Base-by-base conservation (phyloP, 2,797 vertebrate species). In the Columba guinea region DNA sequence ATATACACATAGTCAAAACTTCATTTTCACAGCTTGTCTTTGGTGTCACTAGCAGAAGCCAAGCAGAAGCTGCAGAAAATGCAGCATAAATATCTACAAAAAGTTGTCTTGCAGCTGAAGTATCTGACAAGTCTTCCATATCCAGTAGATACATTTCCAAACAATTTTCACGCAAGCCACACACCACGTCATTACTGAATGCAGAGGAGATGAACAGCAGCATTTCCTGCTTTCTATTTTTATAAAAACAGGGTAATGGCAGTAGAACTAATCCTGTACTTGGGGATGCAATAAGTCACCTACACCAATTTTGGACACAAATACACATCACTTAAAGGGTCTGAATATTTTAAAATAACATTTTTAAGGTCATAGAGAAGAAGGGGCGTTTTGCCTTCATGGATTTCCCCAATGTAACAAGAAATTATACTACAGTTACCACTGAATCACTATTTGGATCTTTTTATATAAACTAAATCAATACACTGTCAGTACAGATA, bases 301-400 rank as follows among this genome's bases (percentile, higher is more conserved):
- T 80, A 60, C 75, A 91, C 39, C 89, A 95, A 93, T 79, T 96
- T 93, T 71, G 95, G 87, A 89, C 70, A 96, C 15, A 90, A 95
- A 91, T 90, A 95, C 92, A 90, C 59, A 78, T 48, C 59, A 90
- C 60, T 80, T 91, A 55, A 41, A 56, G 6, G 7, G 5, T 76
- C 7, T 41, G 37, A 56, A 68, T 35, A 10, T 30, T 89, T 64
- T 46, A 84, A 75, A 74, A 75, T 4, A 34, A 55, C 4, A 9
- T 11, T 24, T 8, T 44, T 63, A 81, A 59, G 44, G 30, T 49
- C 4, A 1, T 5, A 62, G 41, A 78, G 21, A 73, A 89, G 30
- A 14, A 56, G 10, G 9, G 28, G 12, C 10, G 22, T 41, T 84
- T 93, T 44, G 11, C 64, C 70, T 95, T 77, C 73, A 68, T 5